Percentiles rank a stretch among this genome's conserved stretches.
These are phyloP conservation scores for Anguilla rostrata DNA, from an alignment of 2,113 vertebrate species.

Conservation along the genomic window DNA sequence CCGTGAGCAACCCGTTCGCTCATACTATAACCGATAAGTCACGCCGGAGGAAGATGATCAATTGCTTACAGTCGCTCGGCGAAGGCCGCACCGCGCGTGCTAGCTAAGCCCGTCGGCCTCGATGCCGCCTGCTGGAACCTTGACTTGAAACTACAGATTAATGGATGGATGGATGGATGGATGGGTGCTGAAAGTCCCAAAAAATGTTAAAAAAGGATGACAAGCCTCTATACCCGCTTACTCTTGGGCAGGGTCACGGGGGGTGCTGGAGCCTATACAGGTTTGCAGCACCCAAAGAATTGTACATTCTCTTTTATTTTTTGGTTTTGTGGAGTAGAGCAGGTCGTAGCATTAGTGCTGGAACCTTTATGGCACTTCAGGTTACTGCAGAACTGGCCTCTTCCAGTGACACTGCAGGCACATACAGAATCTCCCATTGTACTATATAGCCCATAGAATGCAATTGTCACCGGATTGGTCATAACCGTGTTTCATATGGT, in stretches of 20 bases:
- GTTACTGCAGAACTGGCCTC: not conserved
- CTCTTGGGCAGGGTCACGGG: too few relatives aligned
- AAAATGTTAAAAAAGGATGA: too few relatives aligned
- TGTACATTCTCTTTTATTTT: too few relatives aligned
- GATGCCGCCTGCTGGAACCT: not conserved
- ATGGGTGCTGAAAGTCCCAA: too few relatives aligned
- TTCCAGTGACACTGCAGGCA: not conserved
- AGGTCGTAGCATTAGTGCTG: not conserved
- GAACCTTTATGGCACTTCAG: not conserved
- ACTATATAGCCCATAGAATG: not conserved
- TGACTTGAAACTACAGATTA: too few relatives aligned
- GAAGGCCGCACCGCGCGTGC: not conserved
- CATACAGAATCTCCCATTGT: not conserved
- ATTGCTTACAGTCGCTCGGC: not conserved
- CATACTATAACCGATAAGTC: not conserved
- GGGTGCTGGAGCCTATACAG: too few relatives aligned
- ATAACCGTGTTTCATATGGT: not conserved
- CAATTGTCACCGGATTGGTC: not conserved
- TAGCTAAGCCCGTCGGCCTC: not conserved
- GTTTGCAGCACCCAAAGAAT: too few relatives aligned
- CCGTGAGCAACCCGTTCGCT: too few relatives aligned
- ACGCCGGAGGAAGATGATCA: not conserved
- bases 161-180: too few relatives aligned
- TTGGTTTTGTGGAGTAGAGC: too few relatives aligned
- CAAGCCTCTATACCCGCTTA: too few relatives aligned